Base-by-base conservation (phyloP, 2,113 vertebrate genomes). In the Struthio camelus region DNA sequence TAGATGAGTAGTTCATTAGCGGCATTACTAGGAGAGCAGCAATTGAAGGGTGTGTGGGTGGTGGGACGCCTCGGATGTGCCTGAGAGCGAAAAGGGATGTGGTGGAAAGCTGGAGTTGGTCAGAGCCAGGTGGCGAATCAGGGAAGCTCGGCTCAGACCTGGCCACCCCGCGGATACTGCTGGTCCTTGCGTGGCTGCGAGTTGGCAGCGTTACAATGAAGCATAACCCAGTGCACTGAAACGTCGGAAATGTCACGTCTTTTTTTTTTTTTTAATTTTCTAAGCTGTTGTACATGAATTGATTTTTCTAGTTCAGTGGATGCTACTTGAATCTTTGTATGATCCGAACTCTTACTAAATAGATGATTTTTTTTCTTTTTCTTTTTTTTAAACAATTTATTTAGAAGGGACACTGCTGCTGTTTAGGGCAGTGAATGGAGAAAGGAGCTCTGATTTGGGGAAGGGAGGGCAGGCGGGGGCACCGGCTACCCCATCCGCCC, bases 241-340 rank as follows among this genome's bases (percentile, higher is more conserved):
- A 40, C 25, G n/a, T 34, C 56, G 17, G 36, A 34, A 19, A 1
- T 16, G 38, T 62, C 40, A 19, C 53, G 34, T 7, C 38, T 94
- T 61, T 51, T 83, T 66, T 89, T 73, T 14, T 59, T 67, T 22
- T 9, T 36, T 14, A 27, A 38, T 94, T 96, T 94, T 93, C 10
- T 92, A 93, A 89, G 56, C 51, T 80, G 38, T 48, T 50, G 70
- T 76, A 87, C 84, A 91, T 96, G 91, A 94, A 64, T 71, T 44
- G 44, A 34, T 86, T 62, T 96, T 95, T 96, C 58, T 90, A 93
- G 67, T 44, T 96, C 69, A 79, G 34, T 53, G 81, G 34, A 91
- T 0, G 0, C 54, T 92, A 80, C 94, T 93, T 96, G 85, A 94
- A 94, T 77, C 94, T 93, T 95, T 80, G 10, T 85, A 92, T 8